Base-by-base conservation (phyloP, 2,113 vertebrate species). In the Thamnaconus septentrionalis region DNA sequence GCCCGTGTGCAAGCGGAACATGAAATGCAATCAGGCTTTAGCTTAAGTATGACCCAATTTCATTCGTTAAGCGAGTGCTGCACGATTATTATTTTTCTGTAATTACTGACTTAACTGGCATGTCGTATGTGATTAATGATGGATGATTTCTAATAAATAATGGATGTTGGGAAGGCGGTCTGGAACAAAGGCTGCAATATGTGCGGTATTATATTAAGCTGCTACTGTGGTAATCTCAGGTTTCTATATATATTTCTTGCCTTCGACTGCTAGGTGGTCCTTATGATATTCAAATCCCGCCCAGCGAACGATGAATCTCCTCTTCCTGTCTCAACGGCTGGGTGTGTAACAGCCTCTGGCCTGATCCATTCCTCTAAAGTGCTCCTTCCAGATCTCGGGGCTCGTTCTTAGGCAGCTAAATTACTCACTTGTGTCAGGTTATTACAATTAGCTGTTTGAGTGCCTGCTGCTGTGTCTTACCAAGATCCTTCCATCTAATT, bases 401-500 rank as follows among this genome's bases (percentile, higher is more conserved):
- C 77, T 80, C 66, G 56, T 81, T 85, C 84, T 86, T 70, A 82
- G 66, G 78, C 58, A 66, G 66, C 73, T 80, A 84, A 88, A 89
- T 90, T 83, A 88, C 81, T 91, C 82, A 87, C 84, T 87, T 84
- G 79, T 89, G 85, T 88, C 88, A 86, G 80, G 83, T 91, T 89
- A 87, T 90, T 88, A 85, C 86, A 90, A 90, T 90, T 88, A 90
- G 83, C 78, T 62, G 65, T 87, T 82, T 71, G 82, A 85, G 81
- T 74, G 80, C 77, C 74, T 73, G 64, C 71, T 71, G 68, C 67
- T 66, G 68, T 74, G 64, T 80, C 69, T 84, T 82, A 87, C 83
- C 80, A 75, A 55, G 71, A 85, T 83, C 58, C 73, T 73, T 77
- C 11, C 65, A 61, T 76, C 66, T 80, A 81, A 86, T 84, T 87